A percentile compares a stretch with the other conserved stretches of the same genome.
Conservation (phyloP, 2,113 vertebrate genomes). For the Gracilinanus agilis region DNA sequence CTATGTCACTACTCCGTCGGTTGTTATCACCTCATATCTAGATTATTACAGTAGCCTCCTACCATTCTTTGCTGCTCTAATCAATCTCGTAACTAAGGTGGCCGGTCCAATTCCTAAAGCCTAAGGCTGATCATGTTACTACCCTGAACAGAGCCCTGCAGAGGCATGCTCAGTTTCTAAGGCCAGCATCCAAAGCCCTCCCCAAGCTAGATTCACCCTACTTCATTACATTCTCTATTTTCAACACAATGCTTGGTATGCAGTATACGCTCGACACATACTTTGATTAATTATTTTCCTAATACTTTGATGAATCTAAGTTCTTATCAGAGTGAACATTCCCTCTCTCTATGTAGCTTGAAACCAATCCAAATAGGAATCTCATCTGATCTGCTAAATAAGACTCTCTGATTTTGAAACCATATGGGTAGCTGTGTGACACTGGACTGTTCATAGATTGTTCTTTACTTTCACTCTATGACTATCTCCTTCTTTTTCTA, state of each 20-base stretch:
- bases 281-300: not conserved
- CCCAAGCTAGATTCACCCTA: not conserved
- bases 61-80: not conserved
- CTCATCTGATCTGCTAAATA: not conserved
- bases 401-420: not conserved
- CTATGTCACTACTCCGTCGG: not conserved
- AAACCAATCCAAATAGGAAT: not conserved
- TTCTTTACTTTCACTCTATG: not conserved
- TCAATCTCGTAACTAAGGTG: not conserved
- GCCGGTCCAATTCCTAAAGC: not conserved
- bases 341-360: not conserved
- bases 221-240: not conserved
- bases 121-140: not conserved
- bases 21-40: not conserved
- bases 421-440: not conserved
- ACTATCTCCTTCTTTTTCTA: not conserved
- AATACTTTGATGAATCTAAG: not conserved
- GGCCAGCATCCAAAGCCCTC: not conserved
- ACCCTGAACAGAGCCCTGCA: not conserved
- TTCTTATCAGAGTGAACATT: not conserved
- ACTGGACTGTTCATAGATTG: not conserved
- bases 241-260: not conserved
- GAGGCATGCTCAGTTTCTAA: not conserved
- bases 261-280: not conserved
- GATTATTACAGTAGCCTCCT: not conserved